These are phyloP conservation scores for Dicentrarchus labrax DNA, from an alignment of 2,113 vertebrate genomes.

Conservation along the genomic window DNA sequence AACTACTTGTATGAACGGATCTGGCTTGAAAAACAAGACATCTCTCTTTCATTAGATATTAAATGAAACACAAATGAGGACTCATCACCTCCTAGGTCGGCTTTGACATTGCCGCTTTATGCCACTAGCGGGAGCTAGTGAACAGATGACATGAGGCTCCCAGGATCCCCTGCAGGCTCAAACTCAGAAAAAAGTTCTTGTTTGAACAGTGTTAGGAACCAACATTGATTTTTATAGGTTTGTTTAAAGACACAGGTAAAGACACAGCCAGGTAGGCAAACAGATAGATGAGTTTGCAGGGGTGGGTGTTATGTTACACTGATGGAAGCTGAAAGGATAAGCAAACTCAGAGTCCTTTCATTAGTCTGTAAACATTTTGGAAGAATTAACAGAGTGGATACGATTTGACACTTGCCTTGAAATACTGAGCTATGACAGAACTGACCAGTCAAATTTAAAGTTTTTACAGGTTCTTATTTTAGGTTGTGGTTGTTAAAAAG, in stretches of 20 bases:
- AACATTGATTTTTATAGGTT: slow-evolving; percentile 76
- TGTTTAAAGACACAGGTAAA: slow-evolving; percentile 80
- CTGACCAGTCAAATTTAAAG: neutral
- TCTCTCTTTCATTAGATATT: neutral
- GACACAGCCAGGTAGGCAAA: slow-evolving; percentile 75
- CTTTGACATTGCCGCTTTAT: slow-evolving; percentile 28
- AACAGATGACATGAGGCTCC: slow-evolving; percentile 58
- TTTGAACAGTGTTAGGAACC: slow-evolving; percentile 75
- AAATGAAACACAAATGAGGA: neutral
- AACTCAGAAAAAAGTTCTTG: slow-evolving; percentile 49
- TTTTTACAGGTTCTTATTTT: slow-evolving; percentile 28
- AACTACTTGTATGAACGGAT: neutral
- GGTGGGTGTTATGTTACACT: slow-evolving; percentile 63
- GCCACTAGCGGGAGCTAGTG: slow-evolving; percentile 83
- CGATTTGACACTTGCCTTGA: slow-evolving; percentile 35
- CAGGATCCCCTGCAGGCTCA: slow-evolving; percentile 37
- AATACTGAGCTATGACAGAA: slow-evolving; percentile 5
- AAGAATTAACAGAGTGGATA: slow-evolving; percentile 44
- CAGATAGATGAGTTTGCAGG: slow-evolving; percentile 59
- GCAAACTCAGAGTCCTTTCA: slow-evolving; percentile 59
- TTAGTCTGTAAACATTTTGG: slow-evolving; percentile 64
- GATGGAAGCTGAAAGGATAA: slow-evolving; percentile 65
- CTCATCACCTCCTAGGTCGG: neutral
- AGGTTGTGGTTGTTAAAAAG: slow-evolving; percentile 21
- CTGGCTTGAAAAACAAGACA: neutral